A percentile compares a stretch with the other conserved stretches of the same genome.
Conservation (phyloP, 2,888 invertebrate species). For the Acleris emargana region DNA sequence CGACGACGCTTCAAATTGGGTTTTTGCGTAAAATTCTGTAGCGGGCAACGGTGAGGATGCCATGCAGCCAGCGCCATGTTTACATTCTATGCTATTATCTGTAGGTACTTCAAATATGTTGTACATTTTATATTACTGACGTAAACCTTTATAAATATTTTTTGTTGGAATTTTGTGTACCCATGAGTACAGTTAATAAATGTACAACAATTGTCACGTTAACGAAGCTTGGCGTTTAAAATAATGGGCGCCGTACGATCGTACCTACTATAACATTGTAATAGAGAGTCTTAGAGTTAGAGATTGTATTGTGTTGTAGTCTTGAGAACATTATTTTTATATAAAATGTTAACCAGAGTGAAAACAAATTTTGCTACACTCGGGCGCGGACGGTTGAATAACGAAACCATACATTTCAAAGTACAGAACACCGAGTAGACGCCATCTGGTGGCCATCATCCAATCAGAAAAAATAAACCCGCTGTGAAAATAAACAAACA, state of each 20-base stretch:
- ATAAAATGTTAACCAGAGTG: not conserved
- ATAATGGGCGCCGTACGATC: no score
- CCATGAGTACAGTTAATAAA: no score
- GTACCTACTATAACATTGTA: no score
- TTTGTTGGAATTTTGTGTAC: no score
- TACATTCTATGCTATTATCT: no score
- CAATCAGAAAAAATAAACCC: slow-evolving; percentile 77
- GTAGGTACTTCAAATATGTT: no score
- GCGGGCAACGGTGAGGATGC: slow-evolving; percentile 61
- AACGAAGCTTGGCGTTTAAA: no score
- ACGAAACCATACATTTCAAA: slow-evolving; percentile 67
- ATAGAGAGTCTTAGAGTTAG: no score
- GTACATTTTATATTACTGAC: no score
- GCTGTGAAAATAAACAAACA: slow-evolving; percentile 74
- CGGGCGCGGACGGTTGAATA: slow-evolving; percentile 34
- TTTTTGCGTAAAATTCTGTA: slow-evolving; percentile 57
- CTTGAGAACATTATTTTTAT: not conserved
- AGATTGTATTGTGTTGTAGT: no score
- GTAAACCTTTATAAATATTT: no score
- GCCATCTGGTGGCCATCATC: slow-evolving; percentile 80
- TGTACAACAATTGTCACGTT: no score
- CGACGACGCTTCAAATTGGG: not conserved
- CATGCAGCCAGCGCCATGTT: not conserved
- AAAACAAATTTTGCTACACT: not conserved
- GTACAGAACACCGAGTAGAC: slow-evolving; percentile 59